These are phyloP conservation scores for Dryadula phaetusa DNA, from an alignment of 2,888 invertebrate genomes.

Conservation along the genomic window DNA sequence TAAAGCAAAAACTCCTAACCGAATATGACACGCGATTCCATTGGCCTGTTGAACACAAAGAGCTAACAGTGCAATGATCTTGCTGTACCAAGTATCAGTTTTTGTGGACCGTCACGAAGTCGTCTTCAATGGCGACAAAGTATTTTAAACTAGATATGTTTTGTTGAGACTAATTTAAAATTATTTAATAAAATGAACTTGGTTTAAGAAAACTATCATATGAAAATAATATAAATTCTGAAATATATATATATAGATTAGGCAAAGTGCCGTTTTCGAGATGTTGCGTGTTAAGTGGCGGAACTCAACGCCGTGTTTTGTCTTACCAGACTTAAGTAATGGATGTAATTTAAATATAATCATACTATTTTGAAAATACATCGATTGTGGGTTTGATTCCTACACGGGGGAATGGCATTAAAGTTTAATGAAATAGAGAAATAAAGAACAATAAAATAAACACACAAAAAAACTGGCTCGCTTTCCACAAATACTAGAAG, in stretches of 20 bases:
- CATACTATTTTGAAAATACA: too few relatives aligned
- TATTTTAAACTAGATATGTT: background rate
- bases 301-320: too few relatives aligned
- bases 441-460: background rate
- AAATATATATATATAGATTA: too few relatives aligned
- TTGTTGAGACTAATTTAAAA: background rate
- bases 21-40: conserved; percentile 41
- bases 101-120: conserved; percentile 18
- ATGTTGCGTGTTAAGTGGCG: too few relatives aligned
- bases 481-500: background rate
- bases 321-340: too few relatives aligned
- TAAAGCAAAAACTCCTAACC: conserved; percentile 40
- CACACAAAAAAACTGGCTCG: background rate
- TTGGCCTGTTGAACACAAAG: conserved; percentile 28
- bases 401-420: too few relatives aligned
- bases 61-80: conserved; percentile 24
- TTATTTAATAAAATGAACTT: background rate
- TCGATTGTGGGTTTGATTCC: too few relatives aligned
- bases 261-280: too few relatives aligned
- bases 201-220: background rate
- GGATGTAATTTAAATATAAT: too few relatives aligned
- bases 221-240: conserved; percentile 3
- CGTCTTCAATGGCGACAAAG: conserved; percentile 12
- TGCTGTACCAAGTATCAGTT: background rate
- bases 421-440: too few relatives aligned